Percentiles rank a stretch among this genome's conserved stretches.
Conservation (phyloP, 2,797 vertebrate genomes). For the Antennarius maculatus region DNA sequence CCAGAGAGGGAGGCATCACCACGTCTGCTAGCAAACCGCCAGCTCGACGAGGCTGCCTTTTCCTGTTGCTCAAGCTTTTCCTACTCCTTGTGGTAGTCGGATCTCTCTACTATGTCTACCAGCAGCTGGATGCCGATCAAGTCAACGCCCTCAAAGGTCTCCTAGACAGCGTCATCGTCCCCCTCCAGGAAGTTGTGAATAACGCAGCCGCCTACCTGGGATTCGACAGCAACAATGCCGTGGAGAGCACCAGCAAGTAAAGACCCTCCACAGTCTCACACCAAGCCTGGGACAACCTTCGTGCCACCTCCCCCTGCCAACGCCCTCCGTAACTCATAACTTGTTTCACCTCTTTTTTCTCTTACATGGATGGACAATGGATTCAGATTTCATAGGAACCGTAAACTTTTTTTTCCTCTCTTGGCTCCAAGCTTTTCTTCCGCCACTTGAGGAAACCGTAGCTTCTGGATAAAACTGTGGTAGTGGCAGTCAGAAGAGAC, state of each 20-base stretch:
- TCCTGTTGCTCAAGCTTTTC: constrained; percentile 89
- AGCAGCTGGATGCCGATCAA: constrained; percentile 89
- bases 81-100: constrained; percentile 83
- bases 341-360: constrained; percentile 44
- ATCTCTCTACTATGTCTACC: constrained; percentile 87
- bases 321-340: constrained; percentile 56
- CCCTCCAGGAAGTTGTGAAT: constrained; percentile 52
- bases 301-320: constrained; percentile 44
- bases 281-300: constrained; percentile 43
- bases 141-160: constrained; percentile 80
- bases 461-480: constrained; percentile 64
- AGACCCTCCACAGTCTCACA: constrained; percentile 37
- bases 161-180: constrained; percentile 52
- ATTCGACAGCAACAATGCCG: constrained; percentile 34
- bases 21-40: constrained; percentile 74
- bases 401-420: constrained; percentile 44
- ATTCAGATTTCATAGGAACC: constrained; percentile 60
- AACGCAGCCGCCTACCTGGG: constrained; percentile 67
- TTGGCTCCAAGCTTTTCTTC: constrained; percentile 51
- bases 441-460: constrained; percentile 52
- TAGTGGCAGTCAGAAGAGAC: constrained; percentile 66
- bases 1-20: constrained; percentile 19
- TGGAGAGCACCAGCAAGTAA: constrained; percentile 55
- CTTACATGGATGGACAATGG: constrained; percentile 52
- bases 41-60: constrained; percentile 76